phyloP scores from a whole-genome alignment of 1,140 invertebrate genomes.

The Micrasema minimum region DNA sequence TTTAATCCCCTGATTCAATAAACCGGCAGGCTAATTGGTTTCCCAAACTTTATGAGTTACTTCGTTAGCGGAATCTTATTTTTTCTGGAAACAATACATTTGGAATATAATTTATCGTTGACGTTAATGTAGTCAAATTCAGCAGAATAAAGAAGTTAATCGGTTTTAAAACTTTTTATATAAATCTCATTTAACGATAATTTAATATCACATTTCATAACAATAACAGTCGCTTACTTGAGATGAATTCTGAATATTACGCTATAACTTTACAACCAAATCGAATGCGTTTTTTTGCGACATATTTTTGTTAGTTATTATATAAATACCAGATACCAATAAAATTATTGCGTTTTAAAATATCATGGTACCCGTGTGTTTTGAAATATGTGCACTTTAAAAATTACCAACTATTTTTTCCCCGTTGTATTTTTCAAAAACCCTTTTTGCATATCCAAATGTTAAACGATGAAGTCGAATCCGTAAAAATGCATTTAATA shows the following conservation, averaged over 20 bases:
- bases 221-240: slow-evolving; percentile 6
- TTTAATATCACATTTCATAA: slow-evolving; percentile 8
- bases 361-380: too few species aligned
- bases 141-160: slow-evolving; percentile 33
- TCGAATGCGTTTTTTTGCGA: too few species aligned
- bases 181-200: slow-evolving; percentile 23
- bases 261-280: too few species aligned
- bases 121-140: slow-evolving; percentile 37
- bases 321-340: too few species aligned
- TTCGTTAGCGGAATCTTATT: slow-evolving; percentile 37
- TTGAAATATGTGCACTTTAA: too few species aligned
- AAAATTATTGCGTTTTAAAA: too few species aligned
- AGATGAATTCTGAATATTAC: not conserved
- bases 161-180: slow-evolving; percentile 25
- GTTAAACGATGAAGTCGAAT: too few species aligned
- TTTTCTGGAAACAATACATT: slow-evolving; percentile 31
- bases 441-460: too few species aligned
- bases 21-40: slow-evolving; percentile 45
- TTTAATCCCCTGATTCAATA: slow-evolving; percentile 47
- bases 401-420: too few species aligned
- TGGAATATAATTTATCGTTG: slow-evolving; percentile 34
- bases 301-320: too few species aligned
- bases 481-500: too few species aligned
- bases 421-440: too few species aligned
- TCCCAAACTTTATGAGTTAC: slow-evolving; percentile 38